Evolutionary conservation across 2,888 invertebrate genomes (phyloP).

Genomic region (Coenonympha glycerion): DNA sequence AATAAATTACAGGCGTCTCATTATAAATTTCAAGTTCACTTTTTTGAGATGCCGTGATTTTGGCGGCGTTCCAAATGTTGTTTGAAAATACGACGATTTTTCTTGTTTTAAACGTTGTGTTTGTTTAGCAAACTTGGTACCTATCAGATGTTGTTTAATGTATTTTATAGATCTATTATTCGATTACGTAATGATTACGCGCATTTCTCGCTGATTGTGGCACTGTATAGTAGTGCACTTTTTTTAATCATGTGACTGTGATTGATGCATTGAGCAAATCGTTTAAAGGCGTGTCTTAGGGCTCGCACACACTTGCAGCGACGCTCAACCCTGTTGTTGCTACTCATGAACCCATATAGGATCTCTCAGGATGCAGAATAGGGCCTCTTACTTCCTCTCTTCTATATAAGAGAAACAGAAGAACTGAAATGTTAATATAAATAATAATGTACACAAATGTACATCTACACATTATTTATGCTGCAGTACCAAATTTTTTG

Average conservation of each 20-base stretch:
- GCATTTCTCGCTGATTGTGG: constrained; percentile 33
- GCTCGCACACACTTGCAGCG: background rate
- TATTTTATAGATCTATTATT: background rate
- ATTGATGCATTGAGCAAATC: constrained; percentile 24
- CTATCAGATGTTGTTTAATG: constrained; percentile 35
- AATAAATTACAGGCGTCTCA: constrained; percentile 12
- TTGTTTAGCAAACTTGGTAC: constrained; percentile 43
- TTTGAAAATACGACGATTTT: constrained; percentile 65
- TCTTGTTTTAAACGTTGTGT: constrained; percentile 44
- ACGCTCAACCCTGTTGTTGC: background rate
- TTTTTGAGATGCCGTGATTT: constrained; percentile 27
- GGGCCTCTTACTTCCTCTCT: too few relatives aligned
- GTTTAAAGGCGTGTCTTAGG: constrained; percentile 25
- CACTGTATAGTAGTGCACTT: constrained; percentile 28
- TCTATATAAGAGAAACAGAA: too few relatives aligned
- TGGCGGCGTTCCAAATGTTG: constrained; percentile 60
- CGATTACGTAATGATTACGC: constrained; percentile 47
- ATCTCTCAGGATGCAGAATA: too few relatives aligned
- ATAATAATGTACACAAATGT: too few relatives aligned
- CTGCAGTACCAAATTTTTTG: too few relatives aligned
- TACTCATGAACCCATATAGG: too few relatives aligned
- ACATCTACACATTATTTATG: too few relatives aligned
- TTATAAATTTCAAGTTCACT: constrained; percentile 36
- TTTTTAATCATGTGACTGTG: constrained; percentile 41
- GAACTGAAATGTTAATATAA: too few relatives aligned